phyloP scores from a whole-genome alignment of 2,888 invertebrate species.

The Mechanitis mazaeus region DNA sequence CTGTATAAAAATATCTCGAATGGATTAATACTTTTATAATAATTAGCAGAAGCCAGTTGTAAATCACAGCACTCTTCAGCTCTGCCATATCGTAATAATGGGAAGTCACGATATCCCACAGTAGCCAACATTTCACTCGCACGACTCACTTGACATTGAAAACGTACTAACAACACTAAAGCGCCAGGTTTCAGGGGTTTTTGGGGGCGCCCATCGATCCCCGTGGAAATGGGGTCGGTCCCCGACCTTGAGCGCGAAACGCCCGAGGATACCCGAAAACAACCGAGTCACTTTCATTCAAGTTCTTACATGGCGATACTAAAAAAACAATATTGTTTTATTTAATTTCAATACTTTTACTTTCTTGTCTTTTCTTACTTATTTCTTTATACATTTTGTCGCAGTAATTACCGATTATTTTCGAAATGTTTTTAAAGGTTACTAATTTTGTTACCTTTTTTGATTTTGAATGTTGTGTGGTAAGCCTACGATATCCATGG shows the following conservation, averaged over 20 bases:
- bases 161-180: slow-evolving; percentile 51
- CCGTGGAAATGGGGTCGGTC: slow-evolving; percentile 63
- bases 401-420: background rate
- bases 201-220: slow-evolving; percentile 71
- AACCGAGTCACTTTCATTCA: slow-evolving; percentile 64
- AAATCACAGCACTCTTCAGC: background rate
- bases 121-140: slow-evolving; percentile 50
- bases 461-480: background rate
- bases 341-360: background rate
- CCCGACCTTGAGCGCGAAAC: slow-evolving; percentile 59
- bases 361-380: background rate
- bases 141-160: slow-evolving; percentile 74
- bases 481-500: background rate
- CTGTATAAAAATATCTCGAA: background rate
- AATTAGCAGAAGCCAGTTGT: background rate
- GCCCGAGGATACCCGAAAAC: slow-evolving; percentile 55
- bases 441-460: background rate
- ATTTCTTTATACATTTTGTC: background rate
- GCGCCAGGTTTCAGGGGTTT: slow-evolving; percentile 51
- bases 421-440: background rate
- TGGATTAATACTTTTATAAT: background rate
- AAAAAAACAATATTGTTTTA: background rate
- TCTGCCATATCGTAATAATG: slow-evolving; percentile 36
- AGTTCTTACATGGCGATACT: background rate
- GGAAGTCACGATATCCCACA: slow-evolving; percentile 56